These are phyloP conservation scores for Montipora efflorescens DNA, from an alignment of 64 coral and sea anemone species.

Conservation along the genomic window DNA sequence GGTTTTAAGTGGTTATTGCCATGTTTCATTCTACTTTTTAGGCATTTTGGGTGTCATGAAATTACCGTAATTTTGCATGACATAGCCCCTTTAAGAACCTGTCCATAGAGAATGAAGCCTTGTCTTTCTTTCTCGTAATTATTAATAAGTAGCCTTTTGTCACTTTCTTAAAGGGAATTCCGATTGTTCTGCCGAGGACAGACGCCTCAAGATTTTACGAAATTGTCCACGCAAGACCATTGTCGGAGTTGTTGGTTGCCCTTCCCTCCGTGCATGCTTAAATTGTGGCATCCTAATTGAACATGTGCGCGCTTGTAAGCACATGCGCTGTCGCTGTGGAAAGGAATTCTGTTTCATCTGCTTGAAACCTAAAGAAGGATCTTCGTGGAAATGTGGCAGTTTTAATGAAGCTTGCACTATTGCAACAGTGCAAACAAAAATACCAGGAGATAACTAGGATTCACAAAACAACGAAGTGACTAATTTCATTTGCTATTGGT, in stretches of 20 bases:
- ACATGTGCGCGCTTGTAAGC: slow-evolving; percentile 77
- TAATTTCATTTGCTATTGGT: too few species aligned
- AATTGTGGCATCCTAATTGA: slow-evolving; percentile 86
- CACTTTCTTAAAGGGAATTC: slow-evolving; percentile 50
- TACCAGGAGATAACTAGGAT: slow-evolving; percentile 53
- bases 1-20: too few species aligned
- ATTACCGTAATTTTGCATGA: too few species aligned
- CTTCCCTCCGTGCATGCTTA: slow-evolving; percentile 77
- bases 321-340: slow-evolving; percentile 85
- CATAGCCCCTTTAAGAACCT: too few species aligned
- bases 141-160: too few species aligned
- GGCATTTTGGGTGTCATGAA: too few species aligned
- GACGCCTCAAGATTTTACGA: slow-evolving; percentile 79
- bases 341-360: slow-evolving; percentile 92
- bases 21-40: too few species aligned
- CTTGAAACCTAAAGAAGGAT: slow-evolving; percentile 46
- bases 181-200: slow-evolving; percentile 82
- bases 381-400: slow-evolving; percentile 52
- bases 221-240: slow-evolving; percentile 70
- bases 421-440: slow-evolving; percentile 73
- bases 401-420: slow-evolving; percentile 54
- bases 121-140: too few species aligned
- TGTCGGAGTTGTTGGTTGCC: slow-evolving; percentile 75
- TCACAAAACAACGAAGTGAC: too few species aligned
- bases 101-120: too few species aligned